Base-by-base conservation (phyloP, 2,888 invertebrate species). In the Meganola albula region DNA sequence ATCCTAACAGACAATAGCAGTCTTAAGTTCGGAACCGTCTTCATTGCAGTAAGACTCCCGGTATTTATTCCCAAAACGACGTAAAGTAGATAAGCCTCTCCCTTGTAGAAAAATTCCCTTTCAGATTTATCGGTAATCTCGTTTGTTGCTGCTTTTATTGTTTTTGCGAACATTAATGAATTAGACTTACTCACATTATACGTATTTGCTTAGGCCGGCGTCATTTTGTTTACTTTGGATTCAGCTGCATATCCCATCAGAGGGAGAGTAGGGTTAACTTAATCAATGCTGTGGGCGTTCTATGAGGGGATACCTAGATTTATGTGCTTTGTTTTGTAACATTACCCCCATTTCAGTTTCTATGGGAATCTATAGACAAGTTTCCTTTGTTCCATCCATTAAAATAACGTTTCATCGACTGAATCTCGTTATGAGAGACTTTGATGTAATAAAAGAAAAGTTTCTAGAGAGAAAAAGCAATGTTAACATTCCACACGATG, bases 121-220 rank as follows among this genome's bases (percentile, higher is more conserved):
- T 72, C 61, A 69, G 77, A 73, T 78, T 76, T 73, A 74, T 69
- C 61, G 62, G 73, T 77, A 75, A 78, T 77, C 74, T 71, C 63
- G 61, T 72, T 73, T 73, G 68, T 72, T 65, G 71, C 71, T 67
- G 67, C 64, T 73, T 76, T 75, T 74, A 77, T 78, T 80, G 74
- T 78, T 75, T 74, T 63, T 67, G 63, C 57, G 55, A 61, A 64
- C 69, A 64, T 70, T 74, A 71, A 76, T 75, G 76, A 79, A 77
- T 77, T 75, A 74, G 71, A 66, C 63, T 71, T 71, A 61, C 65
- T 63, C 59, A 53, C 63, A 61, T 67, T 74, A 73, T n/a, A n/a
- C n/a, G n/a, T n/a, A n/a, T 75, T 76, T 75, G 71, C 62, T 71
- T 70, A 69, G 73, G 74, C 60, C 47, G 58, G 60, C 66, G 65